Conservation (phyloP, 2,113 vertebrate genomes). For the Tragelaphus scriptus region DNA sequence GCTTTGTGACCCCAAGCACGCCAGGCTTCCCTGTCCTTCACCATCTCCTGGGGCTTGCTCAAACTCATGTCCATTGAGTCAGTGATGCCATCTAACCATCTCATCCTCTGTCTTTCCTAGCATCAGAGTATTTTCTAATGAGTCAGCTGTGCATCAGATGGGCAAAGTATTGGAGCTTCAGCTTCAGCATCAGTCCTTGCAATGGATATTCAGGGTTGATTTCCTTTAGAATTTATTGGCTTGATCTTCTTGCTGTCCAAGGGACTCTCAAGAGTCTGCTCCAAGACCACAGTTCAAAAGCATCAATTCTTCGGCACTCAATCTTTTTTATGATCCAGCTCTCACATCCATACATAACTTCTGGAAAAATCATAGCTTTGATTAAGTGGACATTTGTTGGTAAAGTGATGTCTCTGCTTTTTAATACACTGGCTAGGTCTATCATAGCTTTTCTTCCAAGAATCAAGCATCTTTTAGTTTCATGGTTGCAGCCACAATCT, state of each 20-base stretch:
- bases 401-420: not conserved
- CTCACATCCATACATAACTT: not conserved
- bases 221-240: not conserved
- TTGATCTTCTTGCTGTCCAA: not conserved
- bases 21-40: not conserved
- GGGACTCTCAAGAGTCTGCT: not conserved
- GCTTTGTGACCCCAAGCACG: not conserved
- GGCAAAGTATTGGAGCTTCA: not conserved
- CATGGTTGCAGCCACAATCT: not conserved
- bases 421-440: not conserved
- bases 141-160: not conserved
- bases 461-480: not conserved
- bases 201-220: not conserved
- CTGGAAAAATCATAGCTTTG: not conserved
- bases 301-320: not conserved
- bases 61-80: not conserved
- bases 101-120: not conserved
- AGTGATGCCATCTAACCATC: not conserved
- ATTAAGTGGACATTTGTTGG: not conserved
- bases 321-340: not conserved
- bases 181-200: not conserved
- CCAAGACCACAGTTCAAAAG: not conserved
- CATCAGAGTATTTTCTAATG: not conserved
- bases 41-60: rapidly evolving
- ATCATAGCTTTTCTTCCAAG: not conserved